Conservation (phyloP, 1,140 invertebrate species). For the Gyrodactylus bullatarudis region DNA sequence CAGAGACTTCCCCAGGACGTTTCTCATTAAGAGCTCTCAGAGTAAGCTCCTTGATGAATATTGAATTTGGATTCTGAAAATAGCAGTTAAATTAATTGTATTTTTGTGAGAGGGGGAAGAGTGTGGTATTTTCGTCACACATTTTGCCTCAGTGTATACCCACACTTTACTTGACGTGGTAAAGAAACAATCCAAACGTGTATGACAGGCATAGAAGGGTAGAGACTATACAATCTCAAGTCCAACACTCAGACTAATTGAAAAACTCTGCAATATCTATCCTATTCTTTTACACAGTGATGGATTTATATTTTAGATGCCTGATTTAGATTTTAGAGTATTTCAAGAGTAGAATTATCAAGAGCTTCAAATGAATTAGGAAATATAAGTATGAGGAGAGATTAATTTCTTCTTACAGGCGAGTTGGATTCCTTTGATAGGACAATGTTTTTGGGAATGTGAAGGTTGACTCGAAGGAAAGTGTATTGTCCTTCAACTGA, state of each 20-base stretch:
- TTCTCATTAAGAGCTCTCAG: conserved; percentile 86
- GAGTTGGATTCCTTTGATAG: background rate
- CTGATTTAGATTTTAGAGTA: too few species aligned
- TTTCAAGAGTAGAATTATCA: too few species aligned
- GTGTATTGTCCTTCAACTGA: conserved; percentile 95
- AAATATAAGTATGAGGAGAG: too few species aligned
- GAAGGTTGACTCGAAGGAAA: conserved; percentile 80
- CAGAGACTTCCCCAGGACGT: conserved; percentile 70
- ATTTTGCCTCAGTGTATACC: background rate
- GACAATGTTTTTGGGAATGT: background rate
- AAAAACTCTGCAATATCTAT: too few species aligned
- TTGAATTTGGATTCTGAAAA: conserved; percentile 68
- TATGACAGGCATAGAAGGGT: background rate
- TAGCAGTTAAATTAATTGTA: conserved; percentile 52
- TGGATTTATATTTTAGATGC: too few species aligned
- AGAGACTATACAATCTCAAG: background rate
- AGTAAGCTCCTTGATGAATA: conserved; percentile 96
- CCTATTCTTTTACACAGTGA: too few species aligned
- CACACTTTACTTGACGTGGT: background rate
- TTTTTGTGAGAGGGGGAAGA: conserved; percentile 11
- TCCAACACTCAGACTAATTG: background rate
- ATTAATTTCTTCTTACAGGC: too few species aligned
- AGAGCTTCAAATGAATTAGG: too few species aligned
- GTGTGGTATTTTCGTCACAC: background rate
- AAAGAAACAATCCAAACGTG: too few species aligned